Evolutionary conservation across 2,888 invertebrate species (phyloP), one percentile per base, ranked within the genome.

Genomic region (Automeris io): DNA sequence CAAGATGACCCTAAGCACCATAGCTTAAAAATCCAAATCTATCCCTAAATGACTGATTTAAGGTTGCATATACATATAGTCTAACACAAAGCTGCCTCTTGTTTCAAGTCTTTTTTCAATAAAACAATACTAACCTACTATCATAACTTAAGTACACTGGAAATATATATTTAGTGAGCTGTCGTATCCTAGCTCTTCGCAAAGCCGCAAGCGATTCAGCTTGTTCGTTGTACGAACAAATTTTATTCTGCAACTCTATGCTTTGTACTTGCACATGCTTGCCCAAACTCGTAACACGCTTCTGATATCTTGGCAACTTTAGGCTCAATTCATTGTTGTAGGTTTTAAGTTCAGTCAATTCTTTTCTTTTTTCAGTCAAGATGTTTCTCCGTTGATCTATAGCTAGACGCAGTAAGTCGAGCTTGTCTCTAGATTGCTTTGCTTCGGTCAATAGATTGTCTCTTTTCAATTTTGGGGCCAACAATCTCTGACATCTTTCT

Each of bases 121-220:
- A n/a, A n/a, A n/a, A n/a, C n/a, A n/a, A n/a, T n/a, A n/a, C n/a
- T n/a, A 49, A 83, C 85, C 83, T 81, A 22, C 71, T 68, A 46
- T 86, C 83, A 62, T 80, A 79, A 24, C 70, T 83, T 53, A 85
- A 71, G 46, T 81, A 81, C 33, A 90, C 78, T 3, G 90, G 86
- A 49, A 86, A 86, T 24, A 86, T 85, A 49, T 83, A 83, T 47
- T 79, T 76, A 0, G 68, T 74, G 4, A 86, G 71, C 54, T 86
- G 86, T 26, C 85, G 53, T 66, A 85, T 81, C 33, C 83, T 48
- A 1, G 80, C 75, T 23, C 86, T 54, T 1, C 86, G 55, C 33
- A 86, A 45, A 0, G 80, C 77, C 23, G 81, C 82, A 32, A 73
- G 47, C 0, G 57, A 45, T 22, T 76, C 70, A 0, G 70, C 68